phyloP scores from a whole-genome alignment of 2,797 vertebrate genomes.

The Leucoraja ocellata region DNA sequence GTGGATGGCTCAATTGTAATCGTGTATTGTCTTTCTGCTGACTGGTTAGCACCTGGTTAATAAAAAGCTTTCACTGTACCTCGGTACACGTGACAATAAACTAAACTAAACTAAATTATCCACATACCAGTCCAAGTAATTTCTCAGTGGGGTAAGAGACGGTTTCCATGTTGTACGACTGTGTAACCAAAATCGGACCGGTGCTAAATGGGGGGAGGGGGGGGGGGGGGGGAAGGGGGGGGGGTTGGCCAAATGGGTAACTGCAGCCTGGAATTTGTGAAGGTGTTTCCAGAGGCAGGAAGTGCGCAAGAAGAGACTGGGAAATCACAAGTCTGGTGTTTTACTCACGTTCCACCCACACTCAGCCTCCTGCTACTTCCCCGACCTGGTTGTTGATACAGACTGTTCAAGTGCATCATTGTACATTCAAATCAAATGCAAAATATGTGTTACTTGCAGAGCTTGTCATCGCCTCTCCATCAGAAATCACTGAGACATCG shows the following conservation, averaged over 20 bases:
- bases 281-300: not conserved
- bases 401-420: not conserved
- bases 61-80: too few relatives aligned
- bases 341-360: not conserved
- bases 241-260: not conserved
- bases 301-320: not conserved
- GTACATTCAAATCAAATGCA: constrained; percentile 2
- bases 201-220: too few relatives aligned
- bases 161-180: too few relatives aligned
- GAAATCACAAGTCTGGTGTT: not conserved
- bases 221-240: too few relatives aligned
- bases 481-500: not conserved
- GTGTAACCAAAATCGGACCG: too few relatives aligned
- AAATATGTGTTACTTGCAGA: not conserved
- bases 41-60: too few relatives aligned
- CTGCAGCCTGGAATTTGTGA: not conserved
- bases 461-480: not conserved
- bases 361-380: not conserved
- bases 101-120: too few relatives aligned
- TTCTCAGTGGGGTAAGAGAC: too few relatives aligned
- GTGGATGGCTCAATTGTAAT: too few relatives aligned
- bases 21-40: too few relatives aligned
- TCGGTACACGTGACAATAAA: too few relatives aligned
- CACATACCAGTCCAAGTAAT: too few relatives aligned
- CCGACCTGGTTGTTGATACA: not conserved